These are phyloP conservation scores for Syncerus caffer DNA, from an alignment of 2,797 vertebrate genomes.

Conservation along the genomic window DNA sequence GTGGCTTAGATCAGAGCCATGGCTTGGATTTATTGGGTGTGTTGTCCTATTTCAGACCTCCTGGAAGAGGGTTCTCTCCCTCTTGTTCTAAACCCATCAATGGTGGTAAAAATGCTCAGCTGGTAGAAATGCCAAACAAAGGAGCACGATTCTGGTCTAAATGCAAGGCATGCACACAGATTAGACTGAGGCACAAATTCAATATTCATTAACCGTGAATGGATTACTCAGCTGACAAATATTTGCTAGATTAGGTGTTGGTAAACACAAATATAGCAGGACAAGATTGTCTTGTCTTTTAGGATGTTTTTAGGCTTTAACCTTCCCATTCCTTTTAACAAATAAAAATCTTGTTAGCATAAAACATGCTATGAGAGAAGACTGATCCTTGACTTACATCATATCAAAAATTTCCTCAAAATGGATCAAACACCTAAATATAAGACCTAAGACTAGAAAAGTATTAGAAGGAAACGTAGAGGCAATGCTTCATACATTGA, in stretches of 20 bases:
- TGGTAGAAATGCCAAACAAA: background rate
- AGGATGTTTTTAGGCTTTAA: background rate
- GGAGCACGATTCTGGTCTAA: background rate
- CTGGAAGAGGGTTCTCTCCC: background rate
- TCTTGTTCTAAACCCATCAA: background rate
- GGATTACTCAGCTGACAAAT: background rate
- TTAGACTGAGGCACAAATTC: background rate
- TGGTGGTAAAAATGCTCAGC: background rate
- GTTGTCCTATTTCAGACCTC: background rate
- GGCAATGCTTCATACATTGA: background rate
- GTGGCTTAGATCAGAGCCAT: fast-evolving
- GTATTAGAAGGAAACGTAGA: background rate
- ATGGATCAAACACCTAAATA: background rate
- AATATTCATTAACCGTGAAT: fast-evolving
- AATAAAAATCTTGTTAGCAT: background rate
- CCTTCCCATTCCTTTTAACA: background rate
- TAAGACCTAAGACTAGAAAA: background rate
- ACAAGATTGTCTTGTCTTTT: background rate
- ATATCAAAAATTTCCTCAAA: background rate
- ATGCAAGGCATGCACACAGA: background rate
- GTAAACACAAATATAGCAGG: background rate
- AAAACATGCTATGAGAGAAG: background rate
- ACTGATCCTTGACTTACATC: background rate
- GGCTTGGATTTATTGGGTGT: background rate
- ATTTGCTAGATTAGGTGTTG: background rate